Evolutionary conservation across 2,113 vertebrate species (phyloP).

Genomic region (Cynocephalus volans): DNA sequence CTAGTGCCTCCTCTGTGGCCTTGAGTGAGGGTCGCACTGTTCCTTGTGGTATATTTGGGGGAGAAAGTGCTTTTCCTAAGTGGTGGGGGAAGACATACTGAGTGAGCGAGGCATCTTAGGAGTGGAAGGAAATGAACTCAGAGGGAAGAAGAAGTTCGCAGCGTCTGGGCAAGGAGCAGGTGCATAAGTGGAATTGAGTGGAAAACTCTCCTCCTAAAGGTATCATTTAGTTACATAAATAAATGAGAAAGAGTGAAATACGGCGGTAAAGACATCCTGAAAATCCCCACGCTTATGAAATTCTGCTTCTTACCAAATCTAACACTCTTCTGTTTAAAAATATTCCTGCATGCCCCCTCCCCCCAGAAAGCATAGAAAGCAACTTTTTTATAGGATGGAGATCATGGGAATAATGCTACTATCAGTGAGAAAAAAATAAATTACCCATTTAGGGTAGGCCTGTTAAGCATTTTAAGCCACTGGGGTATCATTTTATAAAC

Average conservation of each 20-base stretch:
- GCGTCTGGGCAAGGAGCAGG: too few species aligned
- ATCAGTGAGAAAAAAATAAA: conserved; percentile 58
- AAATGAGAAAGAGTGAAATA: too few species aligned
- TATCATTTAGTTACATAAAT: not conserved
- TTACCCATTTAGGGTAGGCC: conserved; percentile 34
- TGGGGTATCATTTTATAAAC: conserved; percentile 52
- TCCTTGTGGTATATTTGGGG: not conserved
- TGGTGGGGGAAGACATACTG: accelerated
- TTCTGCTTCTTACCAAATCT: not conserved
- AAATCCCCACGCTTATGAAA: not conserved
- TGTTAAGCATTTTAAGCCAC: conserved; percentile 51
- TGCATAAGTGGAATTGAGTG: not conserved
- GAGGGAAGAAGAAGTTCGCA: not conserved
- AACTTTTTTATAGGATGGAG: not conserved
- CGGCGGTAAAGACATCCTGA: accelerated
- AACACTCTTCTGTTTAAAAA: not conserved
- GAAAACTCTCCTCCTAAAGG: not conserved
- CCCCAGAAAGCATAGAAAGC: not conserved
- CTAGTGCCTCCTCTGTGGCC: not conserved
- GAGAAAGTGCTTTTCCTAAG: not conserved
- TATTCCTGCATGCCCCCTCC: too few species aligned
- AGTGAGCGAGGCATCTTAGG: accelerated
- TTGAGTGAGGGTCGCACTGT: not conserved
- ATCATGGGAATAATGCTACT: not conserved
- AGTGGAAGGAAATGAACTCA: not conserved